phyloP scores from a whole-genome alignment of 2,888 invertebrate species.

The Tryphoninae sp. region DNA sequence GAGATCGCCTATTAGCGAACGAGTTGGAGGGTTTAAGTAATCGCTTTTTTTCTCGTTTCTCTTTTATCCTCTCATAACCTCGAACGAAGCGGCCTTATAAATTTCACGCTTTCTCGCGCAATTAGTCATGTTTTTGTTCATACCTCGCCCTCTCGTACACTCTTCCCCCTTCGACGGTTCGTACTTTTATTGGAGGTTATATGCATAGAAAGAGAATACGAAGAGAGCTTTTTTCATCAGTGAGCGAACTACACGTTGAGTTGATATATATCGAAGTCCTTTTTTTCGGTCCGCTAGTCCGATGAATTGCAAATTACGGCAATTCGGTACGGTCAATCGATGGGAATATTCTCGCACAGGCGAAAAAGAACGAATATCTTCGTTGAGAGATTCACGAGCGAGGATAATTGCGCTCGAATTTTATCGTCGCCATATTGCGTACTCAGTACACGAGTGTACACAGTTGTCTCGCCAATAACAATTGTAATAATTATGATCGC shows the following conservation, averaged over 20 bases:
- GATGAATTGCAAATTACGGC: conserved; percentile 30
- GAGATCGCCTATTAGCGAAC: conserved; percentile 33
- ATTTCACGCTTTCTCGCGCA: conserved; percentile 38
- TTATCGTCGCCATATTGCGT: not conserved
- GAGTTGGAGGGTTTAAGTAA: conserved; percentile 26
- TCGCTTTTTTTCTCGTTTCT: conserved; percentile 8
- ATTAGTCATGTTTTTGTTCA: conserved; percentile 50
- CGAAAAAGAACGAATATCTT: not conserved
- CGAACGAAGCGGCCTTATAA: conserved; percentile 36
- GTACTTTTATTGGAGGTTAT: conserved; percentile 36
- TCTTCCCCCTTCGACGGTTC: not conserved
- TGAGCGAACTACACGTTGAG: not conserved
- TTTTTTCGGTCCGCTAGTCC: conserved; percentile 2
- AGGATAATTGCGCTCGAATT: not conserved
- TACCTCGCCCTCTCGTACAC: not conserved
- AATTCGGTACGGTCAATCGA: not conserved
- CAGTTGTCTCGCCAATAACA: not conserved
- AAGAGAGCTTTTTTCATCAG: conserved; percentile 2
- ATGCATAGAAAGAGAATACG: not conserved
- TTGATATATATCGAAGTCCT: conserved; percentile 1
- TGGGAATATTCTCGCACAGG: not conserved
- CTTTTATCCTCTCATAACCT: conserved; percentile 9
- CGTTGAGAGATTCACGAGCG: not conserved
- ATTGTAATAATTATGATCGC: not conserved
- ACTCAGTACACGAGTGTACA: not conserved